These are phyloP conservation scores for Alsophila aescularia DNA, from an alignment of 2,888 invertebrate genomes.

Conservation along the genomic window DNA sequence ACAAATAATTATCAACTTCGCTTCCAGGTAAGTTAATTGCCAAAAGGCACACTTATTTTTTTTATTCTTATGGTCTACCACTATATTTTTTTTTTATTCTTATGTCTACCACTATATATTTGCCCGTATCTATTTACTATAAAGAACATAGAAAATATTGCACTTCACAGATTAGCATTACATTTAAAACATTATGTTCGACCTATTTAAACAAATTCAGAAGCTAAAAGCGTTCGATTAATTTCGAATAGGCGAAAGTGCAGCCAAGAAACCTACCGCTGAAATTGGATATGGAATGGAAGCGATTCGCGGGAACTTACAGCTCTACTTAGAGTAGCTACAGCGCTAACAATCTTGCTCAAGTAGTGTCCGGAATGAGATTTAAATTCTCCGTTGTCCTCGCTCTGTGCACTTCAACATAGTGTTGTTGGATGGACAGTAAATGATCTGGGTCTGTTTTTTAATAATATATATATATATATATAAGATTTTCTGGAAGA, in stretches of 20 bases:
- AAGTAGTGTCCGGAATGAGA: constrained; percentile 18
- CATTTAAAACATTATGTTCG: no score
- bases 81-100: no score
- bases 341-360: constrained; percentile 11
- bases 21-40: no score
- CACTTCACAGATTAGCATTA: no score
- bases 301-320: constrained; percentile 18
- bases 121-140: no score
- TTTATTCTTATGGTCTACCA: no score
- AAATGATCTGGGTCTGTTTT: not conserved
- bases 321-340: constrained; percentile 2
- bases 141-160: no score
- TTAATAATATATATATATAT: not conserved
- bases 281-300: constrained; percentile 21
- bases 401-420: not conserved
- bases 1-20: no score
- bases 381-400: constrained; percentile 11
- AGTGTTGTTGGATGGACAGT: not conserved
- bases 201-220: not conserved
- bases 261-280: constrained; percentile 9
- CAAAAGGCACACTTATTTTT: no score
- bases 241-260: constrained; percentile 13
- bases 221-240: not conserved
- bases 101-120: no score
- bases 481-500: no score